phyloP scores from a whole-genome alignment of 2,113 vertebrate species.

The Takifugu flavidus region DNA sequence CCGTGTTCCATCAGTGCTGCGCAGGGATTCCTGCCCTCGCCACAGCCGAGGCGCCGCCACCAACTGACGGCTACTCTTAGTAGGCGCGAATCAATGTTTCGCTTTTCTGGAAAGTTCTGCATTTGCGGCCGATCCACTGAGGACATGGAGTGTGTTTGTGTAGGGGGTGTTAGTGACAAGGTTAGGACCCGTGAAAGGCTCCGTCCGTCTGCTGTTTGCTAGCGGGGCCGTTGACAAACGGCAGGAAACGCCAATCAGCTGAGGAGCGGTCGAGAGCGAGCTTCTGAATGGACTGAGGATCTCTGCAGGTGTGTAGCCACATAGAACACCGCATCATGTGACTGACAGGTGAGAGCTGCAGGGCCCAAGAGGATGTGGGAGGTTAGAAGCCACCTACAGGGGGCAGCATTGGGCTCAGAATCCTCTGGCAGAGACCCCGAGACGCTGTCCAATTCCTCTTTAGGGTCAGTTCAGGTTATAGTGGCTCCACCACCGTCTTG shows the following conservation, averaged over 20 bases:
- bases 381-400: slow-evolving; percentile 52
- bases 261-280: slow-evolving; percentile 4
- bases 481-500: too few species aligned
- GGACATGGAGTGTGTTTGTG: slow-evolving; percentile 13
- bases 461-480: too few species aligned
- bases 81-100: slow-evolving; percentile 48
- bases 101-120: not conserved
- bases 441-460: slow-evolving; percentile 4
- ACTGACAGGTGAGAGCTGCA: not conserved
- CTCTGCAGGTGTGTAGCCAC: slow-evolving; percentile 1
- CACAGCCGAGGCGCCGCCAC: slow-evolving; percentile 43
- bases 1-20: slow-evolving; percentile 46
- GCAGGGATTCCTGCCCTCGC: slow-evolving; percentile 15
- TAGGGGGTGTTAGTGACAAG: slow-evolving; percentile 39
- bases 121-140: not conserved
- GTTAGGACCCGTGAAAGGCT: slow-evolving; percentile 49
- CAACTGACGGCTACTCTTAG: slow-evolving; percentile 40
- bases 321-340: slow-evolving; percentile 1
- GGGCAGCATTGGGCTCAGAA: slow-evolving; percentile 65
- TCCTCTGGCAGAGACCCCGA: slow-evolving; percentile 5
- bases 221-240: slow-evolving; percentile 44
- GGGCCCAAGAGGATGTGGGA: slow-evolving; percentile 2
- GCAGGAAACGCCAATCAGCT: slow-evolving; percentile 55
- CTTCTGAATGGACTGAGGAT: slow-evolving; percentile 32
- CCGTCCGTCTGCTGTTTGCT: slow-evolving; percentile 32